Conservation (phyloP, 2,797 vertebrate species). For the Emydoidea blandingii region DNA sequence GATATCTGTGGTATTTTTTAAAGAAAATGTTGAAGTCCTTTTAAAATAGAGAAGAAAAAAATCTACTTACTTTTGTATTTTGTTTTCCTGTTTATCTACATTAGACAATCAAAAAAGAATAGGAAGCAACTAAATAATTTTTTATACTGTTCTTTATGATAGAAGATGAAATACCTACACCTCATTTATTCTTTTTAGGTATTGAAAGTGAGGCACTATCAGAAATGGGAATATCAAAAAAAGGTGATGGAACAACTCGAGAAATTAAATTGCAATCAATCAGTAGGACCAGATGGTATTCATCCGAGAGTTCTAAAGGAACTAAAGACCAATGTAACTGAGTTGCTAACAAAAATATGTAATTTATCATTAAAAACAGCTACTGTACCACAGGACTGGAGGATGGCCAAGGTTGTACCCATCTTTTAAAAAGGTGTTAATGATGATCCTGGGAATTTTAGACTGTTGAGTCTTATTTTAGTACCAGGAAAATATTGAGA, state of each 20-base stretch:
- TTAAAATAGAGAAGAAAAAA: neutral
- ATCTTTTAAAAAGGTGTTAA: conserved; percentile 68
- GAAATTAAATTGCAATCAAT: conserved; percentile 71
- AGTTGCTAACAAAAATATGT: conserved; percentile 73
- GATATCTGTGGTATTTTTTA: neutral
- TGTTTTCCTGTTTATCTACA: neutral
- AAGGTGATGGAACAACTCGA: conserved; percentile 60
- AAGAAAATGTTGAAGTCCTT: neutral
- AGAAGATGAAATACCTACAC: neutral
- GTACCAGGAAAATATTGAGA: conserved; percentile 15
- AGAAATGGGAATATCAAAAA: conserved; percentile 68
- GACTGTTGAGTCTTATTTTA: conserved; percentile 36
- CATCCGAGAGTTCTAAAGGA: conserved; percentile 70
- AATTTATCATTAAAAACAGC: conserved; percentile 69
- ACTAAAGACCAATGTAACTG: conserved; percentile 58
- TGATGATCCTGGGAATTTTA: conserved; percentile 68
- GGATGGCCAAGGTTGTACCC: conserved; percentile 56
- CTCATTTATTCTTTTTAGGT: conserved; percentile 50
- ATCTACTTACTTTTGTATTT: neutral
- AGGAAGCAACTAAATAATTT: neutral
- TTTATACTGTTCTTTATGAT: conserved; percentile 20
- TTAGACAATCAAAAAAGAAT: neutral
- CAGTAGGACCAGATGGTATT: conserved; percentile 72
- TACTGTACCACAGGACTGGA: conserved; percentile 41
- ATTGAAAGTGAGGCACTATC: conserved; percentile 39